phyloP scores from a whole-genome alignment of 2,113 vertebrate genomes.

The Romanogobio albipinnatus region DNA sequence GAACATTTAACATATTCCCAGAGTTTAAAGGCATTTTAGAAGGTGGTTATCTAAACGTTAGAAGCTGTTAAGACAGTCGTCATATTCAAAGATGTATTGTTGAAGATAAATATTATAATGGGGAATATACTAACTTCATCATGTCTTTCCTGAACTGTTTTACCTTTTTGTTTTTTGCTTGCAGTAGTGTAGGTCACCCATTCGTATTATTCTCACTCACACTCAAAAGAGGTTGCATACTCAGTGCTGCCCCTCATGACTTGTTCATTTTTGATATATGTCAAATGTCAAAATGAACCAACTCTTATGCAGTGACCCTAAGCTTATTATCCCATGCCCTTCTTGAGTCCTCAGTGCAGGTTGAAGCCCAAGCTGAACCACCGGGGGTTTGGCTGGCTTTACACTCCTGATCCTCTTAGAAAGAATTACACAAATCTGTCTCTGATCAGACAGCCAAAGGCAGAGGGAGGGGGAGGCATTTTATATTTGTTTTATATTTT shows the following conservation, averaged over 20 bases:
- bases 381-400: constrained; percentile 71
- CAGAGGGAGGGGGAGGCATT: constrained; percentile 36
- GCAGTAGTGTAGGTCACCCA: not conserved
- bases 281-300: constrained; percentile 23
- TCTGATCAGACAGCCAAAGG: constrained; percentile 70
- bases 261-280: not conserved
- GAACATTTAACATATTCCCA: not conserved
- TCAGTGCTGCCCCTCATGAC: not conserved
- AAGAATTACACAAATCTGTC: constrained; percentile 78
- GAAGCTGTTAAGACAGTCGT: not conserved
- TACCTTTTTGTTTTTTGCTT: not conserved
- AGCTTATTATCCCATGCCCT: constrained; percentile 74
- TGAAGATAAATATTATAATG: not conserved
- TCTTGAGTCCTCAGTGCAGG: constrained; percentile 64
- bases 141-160: not conserved
- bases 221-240: not conserved
- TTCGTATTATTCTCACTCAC: not conserved
- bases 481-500: constrained; percentile 18
- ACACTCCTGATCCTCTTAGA: constrained; percentile 76
- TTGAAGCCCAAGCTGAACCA: constrained; percentile 70
- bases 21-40: not conserved
- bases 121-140: not conserved
- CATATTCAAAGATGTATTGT: not conserved
- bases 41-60: not conserved
- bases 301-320: constrained; percentile 67